phyloP scores from a whole-genome alignment of 2,888 invertebrate species.

The Lordiphosa andalusiaca region DNA sequence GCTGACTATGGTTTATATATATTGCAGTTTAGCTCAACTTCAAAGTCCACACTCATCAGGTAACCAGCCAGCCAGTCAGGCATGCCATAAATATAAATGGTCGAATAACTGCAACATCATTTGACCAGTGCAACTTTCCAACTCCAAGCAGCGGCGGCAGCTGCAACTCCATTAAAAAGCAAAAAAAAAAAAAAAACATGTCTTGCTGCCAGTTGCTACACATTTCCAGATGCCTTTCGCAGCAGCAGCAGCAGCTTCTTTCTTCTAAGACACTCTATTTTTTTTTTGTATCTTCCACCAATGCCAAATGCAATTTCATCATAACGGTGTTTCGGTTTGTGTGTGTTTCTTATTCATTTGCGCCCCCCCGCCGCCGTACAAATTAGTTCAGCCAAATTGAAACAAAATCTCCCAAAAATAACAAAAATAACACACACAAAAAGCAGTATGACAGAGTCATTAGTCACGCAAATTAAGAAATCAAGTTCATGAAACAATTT shows the following conservation, averaged over 20 bases:
- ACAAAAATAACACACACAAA: too few species aligned
- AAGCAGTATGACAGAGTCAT: slow-evolving; percentile 36
- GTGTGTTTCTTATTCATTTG: neutral
- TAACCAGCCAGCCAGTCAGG: slow-evolving; percentile 40
- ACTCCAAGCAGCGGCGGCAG: slow-evolving; percentile 33
- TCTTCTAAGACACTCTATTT: slow-evolving; percentile 22
- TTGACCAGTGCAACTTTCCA: slow-evolving; percentile 63
- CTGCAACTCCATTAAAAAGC: slow-evolving; percentile 24
- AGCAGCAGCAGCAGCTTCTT: slow-evolving; percentile 24
- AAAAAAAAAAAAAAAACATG: slow-evolving; percentile 11
- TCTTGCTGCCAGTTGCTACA: slow-evolving; percentile 26
- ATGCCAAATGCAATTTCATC: slow-evolving; percentile 59
- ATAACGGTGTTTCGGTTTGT: slow-evolving; percentile 49
- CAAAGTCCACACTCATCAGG: slow-evolving; percentile 14
- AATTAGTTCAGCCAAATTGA: slow-evolving; percentile 67
- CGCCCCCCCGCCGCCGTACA: slow-evolving; percentile 40
- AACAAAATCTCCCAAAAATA: slow-evolving; percentile 30
- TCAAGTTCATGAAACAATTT: slow-evolving; percentile 59
- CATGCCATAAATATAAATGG: slow-evolving; percentile 68
- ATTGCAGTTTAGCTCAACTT: slow-evolving; percentile 11
- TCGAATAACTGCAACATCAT: slow-evolving; percentile 65
- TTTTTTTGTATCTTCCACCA: slow-evolving; percentile 8
- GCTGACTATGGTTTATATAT: slow-evolving; percentile 39
- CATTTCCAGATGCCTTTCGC: slow-evolving; percentile 29
- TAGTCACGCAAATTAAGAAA: slow-evolving; percentile 58